Percentiles rank a stretch among this genome's conserved stretches.
Conservation (phyloP, 2,113 vertebrate genomes). For the Myrmophylax atrothorax region DNA sequence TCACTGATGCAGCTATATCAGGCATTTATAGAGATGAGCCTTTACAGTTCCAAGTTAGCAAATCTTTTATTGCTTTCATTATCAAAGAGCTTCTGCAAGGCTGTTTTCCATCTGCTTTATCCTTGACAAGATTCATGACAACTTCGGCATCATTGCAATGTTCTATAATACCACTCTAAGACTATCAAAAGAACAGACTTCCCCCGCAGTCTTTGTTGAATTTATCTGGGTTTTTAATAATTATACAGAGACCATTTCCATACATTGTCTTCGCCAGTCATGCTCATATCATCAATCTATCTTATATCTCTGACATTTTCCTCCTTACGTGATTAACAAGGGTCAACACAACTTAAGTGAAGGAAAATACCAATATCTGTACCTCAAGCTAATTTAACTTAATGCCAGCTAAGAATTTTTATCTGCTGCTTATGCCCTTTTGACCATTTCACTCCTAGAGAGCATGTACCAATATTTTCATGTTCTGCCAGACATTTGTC, state of each 20-base stretch:
- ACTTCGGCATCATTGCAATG: background rate
- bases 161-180: background rate
- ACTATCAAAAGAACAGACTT: background rate
- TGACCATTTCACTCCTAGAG: background rate
- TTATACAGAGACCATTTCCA: background rate
- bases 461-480: background rate
- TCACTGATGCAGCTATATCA: background rate
- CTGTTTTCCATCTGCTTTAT: slow-evolving; percentile 30
- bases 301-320: background rate
- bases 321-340: background rate
- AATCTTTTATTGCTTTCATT: slow-evolving; percentile 2
- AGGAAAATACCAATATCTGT: background rate
- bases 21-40: background rate
- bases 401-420: background rate
- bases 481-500: background rate
- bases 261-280: background rate
- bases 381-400: background rate
- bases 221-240: background rate
- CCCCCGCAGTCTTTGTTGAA: background rate
- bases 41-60: background rate
- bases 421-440: background rate
- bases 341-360: background rate
- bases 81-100: slow-evolving; percentile 1
- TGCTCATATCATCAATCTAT: background rate
- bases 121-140: slow-evolving; percentile 20